Conservation (phyloP, 2,888 invertebrate genomes). For the Conomelus anceps region DNA sequence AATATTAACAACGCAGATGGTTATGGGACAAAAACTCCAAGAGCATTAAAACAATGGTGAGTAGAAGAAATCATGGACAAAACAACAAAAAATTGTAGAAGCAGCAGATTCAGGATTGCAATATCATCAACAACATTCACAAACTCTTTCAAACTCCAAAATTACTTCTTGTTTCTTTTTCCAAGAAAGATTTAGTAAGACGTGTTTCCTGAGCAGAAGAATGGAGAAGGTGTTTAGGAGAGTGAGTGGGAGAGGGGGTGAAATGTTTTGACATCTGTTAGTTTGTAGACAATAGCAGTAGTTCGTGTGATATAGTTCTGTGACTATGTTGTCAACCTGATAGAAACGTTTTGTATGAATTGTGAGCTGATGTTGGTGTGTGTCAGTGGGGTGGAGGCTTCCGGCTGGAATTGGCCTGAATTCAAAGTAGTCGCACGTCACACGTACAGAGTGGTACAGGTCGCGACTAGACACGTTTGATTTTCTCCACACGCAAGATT, state of each 20-base stretch:
- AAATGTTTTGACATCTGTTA: not conserved
- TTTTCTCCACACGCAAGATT: not conserved
- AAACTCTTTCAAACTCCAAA: not conserved
- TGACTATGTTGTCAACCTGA: not conserved
- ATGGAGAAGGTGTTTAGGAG: not conserved
- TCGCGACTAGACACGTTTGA: not conserved
- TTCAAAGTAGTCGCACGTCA: not conserved
- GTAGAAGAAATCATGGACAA: too few species aligned
- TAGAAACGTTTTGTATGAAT: not conserved
- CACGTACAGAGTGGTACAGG: not conserved
- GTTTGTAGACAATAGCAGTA: not conserved
- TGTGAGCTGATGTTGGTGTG: not conserved
- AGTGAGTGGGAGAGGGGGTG: not conserved
- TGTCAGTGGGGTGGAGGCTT: not conserved
- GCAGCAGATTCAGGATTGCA: too few species aligned
- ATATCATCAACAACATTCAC: not conserved
- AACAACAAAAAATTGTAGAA: too few species aligned
- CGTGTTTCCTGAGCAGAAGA: not conserved
- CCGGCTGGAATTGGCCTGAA: not conserved
- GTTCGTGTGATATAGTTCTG: not conserved
- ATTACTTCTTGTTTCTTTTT: not conserved
- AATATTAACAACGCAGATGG: too few species aligned
- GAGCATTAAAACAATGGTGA: too few species aligned
- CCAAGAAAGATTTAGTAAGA: not conserved
- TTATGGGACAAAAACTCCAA: too few species aligned